Evolutionary conservation across 2,113 vertebrate species (phyloP), one percentile per base, ranked within the genome.

Genomic region (Datnioides undecimradiatus): DNA sequence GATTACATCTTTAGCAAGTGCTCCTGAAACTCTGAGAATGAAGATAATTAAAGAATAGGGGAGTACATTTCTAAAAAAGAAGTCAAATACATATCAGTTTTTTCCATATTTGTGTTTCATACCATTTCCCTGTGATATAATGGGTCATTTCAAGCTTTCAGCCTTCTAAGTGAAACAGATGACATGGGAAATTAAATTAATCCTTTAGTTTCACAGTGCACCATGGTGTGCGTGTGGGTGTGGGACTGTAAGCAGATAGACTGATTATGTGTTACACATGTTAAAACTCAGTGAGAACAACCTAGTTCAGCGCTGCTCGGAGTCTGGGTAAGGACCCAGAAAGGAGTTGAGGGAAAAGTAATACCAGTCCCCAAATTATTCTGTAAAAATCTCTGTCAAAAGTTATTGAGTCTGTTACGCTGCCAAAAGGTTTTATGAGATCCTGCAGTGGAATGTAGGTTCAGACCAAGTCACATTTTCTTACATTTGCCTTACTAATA

Each of bases 401-500:
- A 10, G 34, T 85, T 88, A 76, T 40, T 57, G 63, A 84, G 59
- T 51, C 11, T 4, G 57, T 34, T 83, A 45, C 21, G 16, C 40
- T 79, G 81, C 83, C 87, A 90, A 84, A 73, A 33, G 31, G 40
- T 59, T 86, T 90, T 84, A 90, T 79, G 81, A 79, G 82, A 76
- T 52, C 59, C 79, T 87, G 51, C 60, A 80, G 38, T 59, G 38
- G 63, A 89, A 77, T 71, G 43, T 16, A 70, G 29, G 19, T 54
- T 79, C 58, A 86, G 69, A 84, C 33, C n/a, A 66, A 88, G 78
- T 81, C 79, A 38, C 58, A 75, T 72, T 79, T 87, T 69, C 34
- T 82, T 49, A 77, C 41, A 83, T 82, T 70, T 84, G 54, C 38
- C 36, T 82, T 38, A 51, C 29, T 79, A 82, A 90, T 51, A 63